Conservation (phyloP, 2,797 vertebrate species). For the Linurgus olivaceus region DNA sequence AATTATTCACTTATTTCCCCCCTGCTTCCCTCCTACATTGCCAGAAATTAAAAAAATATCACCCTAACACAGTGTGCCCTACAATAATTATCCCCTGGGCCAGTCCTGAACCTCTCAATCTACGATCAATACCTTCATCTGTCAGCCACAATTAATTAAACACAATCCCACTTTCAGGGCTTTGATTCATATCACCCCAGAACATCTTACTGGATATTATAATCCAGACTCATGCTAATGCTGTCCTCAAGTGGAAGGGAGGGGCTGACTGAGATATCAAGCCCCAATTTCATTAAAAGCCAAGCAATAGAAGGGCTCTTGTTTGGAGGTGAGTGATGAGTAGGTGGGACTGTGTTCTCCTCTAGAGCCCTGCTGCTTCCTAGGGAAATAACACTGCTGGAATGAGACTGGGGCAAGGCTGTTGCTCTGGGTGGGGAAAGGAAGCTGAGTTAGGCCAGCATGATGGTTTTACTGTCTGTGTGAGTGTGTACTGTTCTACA, state of each 20-base stretch:
- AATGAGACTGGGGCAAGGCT: neutral
- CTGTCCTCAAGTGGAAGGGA: constrained; percentile 33
- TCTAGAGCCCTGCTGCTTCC: neutral
- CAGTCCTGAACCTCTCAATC: constrained; percentile 26
- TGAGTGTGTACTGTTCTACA: neutral
- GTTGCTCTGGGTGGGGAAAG: neutral
- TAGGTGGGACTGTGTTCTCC: neutral
- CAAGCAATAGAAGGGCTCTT: neutral
- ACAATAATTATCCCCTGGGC: neutral
- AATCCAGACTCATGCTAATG: constrained; percentile 32
- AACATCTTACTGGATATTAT: constrained; percentile 21
- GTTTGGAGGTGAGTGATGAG: neutral
- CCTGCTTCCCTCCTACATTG: neutral
- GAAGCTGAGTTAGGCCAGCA: neutral
- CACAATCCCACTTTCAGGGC: neutral
- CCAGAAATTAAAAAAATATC: constrained; percentile 13
- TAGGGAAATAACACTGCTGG: neutral
- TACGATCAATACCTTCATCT: constrained; percentile 38
- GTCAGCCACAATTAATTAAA: constrained; percentile 61
- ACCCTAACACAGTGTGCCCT: neutral
- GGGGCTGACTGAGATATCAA: neutral
- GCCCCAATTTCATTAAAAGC: neutral
- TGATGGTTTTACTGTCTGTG: neutral
- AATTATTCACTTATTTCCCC: constrained; percentile 28
- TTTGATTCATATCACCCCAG: constrained; percentile 59